Evolutionary conservation across 1,140 invertebrate genomes (phyloP), one percentile per base, ranked within the genome.

Genomic region (Phortica variegata): DNA sequence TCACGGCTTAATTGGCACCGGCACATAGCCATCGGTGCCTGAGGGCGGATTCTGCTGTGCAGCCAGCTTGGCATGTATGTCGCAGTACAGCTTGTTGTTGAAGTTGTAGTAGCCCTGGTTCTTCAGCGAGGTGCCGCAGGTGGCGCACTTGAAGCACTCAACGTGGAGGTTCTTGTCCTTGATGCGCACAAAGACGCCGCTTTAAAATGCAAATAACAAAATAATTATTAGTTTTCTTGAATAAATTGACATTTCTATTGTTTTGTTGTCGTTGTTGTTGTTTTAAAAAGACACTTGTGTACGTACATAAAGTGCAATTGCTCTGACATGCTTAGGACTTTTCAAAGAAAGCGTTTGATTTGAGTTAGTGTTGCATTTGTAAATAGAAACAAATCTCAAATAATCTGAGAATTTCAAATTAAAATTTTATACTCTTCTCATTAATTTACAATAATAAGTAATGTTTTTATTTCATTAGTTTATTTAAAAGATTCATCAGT

Each of bases 81-180:
- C 95, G 79, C 94, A 97, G 77, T 97, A 97, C 42, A 98, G 80
- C 80, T 96, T 96, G 66, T 92, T 91, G 77, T 94, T 94, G 70
- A 96, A 87, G 75, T 93, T 95, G 82, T 94, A 96, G 76, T 96
- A 96, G 38, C 93, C 93, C 75, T 94, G 89, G 80, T 98, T 97
- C 79, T 97, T 97, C 51, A 97, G 79, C 9, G 93, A 94, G 21
- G 90, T 86, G 53, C 94, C 93, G 77, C 95, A 98, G 32, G 93
- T 95, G 36, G 91, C 85, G 77, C 95, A 98, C 77, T 94, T 95
- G 83, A 98, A 97, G 78, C 95, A 98, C 69, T 96, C 93, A 40
- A 95, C 91, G 80, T 97, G 94, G 47, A 97, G 80, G 71, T 93
- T 94, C 78, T 94, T 95, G 58, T 95, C 93, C 83, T 95, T 95